phyloP scores from a whole-genome alignment of 2,113 vertebrate species.

The Callithrix jacchus region DNA sequence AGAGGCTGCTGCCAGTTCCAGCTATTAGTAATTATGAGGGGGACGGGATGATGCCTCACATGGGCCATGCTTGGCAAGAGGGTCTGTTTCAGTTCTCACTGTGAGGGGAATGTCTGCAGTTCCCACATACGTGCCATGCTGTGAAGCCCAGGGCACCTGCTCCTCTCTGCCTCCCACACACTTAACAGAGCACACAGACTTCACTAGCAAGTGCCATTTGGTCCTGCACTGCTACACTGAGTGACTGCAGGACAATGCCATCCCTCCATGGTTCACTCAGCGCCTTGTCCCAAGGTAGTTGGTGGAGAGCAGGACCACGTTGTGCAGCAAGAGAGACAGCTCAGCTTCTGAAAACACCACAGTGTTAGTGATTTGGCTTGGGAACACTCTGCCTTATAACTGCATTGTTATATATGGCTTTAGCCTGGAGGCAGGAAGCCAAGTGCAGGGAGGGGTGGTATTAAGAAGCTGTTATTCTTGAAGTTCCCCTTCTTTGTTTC shows the following conservation, averaged over 20 bases:
- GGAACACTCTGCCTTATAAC: background rate
- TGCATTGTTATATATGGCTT: background rate
- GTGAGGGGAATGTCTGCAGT: background rate
- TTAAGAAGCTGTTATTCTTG: no score
- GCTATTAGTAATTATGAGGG: background rate
- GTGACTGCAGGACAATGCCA: background rate
- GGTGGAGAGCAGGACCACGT: constrained; percentile 92
- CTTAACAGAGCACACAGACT: background rate
- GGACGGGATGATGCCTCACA: background rate
- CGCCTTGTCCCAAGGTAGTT: constrained; percentile 81
- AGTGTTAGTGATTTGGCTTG: background rate
- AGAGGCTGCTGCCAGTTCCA: background rate
- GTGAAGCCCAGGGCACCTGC: background rate
- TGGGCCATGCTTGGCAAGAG: background rate
- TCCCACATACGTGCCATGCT: background rate
- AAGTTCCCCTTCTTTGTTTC: background rate
- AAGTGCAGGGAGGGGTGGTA: background rate
- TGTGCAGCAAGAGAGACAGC: constrained; percentile 91
- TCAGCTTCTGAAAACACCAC: constrained; percentile 87
- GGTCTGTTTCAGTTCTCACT: background rate
- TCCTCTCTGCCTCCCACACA: background rate
- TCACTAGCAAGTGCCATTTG: background rate
- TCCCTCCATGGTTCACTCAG: constrained; percentile 61
- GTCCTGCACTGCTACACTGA: constrained; percentile 12
- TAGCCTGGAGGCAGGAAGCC: background rate